Percentiles rank a stretch among this genome's conserved stretches.
Conservation (phyloP, 2,113 vertebrate genomes). For the Xyliphius kryptos region DNA sequence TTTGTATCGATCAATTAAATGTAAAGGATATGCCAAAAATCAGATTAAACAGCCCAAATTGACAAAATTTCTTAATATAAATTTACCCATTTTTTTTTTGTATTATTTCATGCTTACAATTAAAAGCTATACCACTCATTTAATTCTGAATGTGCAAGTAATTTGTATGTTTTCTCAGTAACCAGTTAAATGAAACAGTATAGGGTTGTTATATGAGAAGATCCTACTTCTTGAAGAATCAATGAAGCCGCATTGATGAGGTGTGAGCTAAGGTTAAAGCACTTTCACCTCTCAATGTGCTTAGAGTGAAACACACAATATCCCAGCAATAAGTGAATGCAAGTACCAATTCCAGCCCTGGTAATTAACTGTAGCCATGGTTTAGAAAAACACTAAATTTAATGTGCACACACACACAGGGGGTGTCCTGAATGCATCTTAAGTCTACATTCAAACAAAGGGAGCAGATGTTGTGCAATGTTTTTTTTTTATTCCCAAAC, state of each 20-base stretch:
- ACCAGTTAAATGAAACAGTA: neutral
- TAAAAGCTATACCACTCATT: no score
- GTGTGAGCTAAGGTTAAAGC: neutral
- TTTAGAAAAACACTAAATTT: neutral
- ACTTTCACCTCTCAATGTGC: neutral
- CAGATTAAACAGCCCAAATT: no score
- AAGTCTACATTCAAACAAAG: neutral
- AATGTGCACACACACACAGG: neutral
- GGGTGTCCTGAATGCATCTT: conserved; percentile 3
- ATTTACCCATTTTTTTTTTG: no score
- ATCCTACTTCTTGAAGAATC: neutral
- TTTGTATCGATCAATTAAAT: no score
- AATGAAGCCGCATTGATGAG: neutral
- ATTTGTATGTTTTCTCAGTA: neutral
- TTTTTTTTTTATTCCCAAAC: conserved; percentile 9
- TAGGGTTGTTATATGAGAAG: neutral
- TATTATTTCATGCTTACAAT: no score
- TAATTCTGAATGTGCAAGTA: neutral
- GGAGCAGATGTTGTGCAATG: conserved; percentile 34
- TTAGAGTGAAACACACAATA: neutral
- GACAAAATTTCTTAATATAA: no score
- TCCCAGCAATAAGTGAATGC: neutral
- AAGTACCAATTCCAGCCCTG: neutral
- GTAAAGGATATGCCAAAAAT: no score
- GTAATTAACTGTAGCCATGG: conserved; percentile 9